Evolutionary conservation across 1,140 invertebrate species (phyloP).

Genomic region (Colletes gigas): DNA sequence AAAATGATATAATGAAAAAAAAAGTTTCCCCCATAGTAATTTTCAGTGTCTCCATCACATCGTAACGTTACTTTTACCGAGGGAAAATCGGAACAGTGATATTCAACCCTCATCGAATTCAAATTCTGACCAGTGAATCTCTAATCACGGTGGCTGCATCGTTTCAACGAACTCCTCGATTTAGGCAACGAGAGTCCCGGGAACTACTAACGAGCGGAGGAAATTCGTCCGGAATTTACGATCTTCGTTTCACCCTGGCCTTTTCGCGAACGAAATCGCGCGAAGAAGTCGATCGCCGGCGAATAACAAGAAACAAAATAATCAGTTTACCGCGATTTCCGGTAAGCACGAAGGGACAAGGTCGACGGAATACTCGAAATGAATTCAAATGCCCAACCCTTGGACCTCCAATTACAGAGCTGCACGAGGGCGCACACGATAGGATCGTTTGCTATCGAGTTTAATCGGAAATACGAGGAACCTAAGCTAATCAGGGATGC

Average conservation of each 20-base stretch:
- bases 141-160: too few relatives aligned
- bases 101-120: too few relatives aligned
- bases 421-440: constrained; percentile 68
- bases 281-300: neutral
- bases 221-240: constrained; percentile 27
- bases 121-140: too few relatives aligned
- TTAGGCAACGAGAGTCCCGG: too few relatives aligned
- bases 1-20: too few relatives aligned
- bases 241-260: neutral
- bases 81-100: too few relatives aligned
- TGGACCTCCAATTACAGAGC: constrained; percentile 70
- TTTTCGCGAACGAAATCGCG: neutral
- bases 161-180: too few relatives aligned
- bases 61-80: too few relatives aligned
- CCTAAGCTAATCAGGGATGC: constrained; percentile 65
- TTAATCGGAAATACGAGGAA: constrained; percentile 66
- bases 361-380: constrained; percentile 47
- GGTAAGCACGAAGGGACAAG: constrained; percentile 45
- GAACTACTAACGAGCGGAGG: constrained; percentile 29
- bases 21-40: too few relatives aligned
- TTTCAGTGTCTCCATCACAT: too few relatives aligned
- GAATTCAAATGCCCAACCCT: constrained; percentile 73
- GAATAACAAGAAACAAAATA: constrained; percentile 5
- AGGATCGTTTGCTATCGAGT: constrained; percentile 70
- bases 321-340: constrained; percentile 18